Conservation (phyloP, 2,888 invertebrate genomes). For the Barypeithes pellucidus region DNA sequence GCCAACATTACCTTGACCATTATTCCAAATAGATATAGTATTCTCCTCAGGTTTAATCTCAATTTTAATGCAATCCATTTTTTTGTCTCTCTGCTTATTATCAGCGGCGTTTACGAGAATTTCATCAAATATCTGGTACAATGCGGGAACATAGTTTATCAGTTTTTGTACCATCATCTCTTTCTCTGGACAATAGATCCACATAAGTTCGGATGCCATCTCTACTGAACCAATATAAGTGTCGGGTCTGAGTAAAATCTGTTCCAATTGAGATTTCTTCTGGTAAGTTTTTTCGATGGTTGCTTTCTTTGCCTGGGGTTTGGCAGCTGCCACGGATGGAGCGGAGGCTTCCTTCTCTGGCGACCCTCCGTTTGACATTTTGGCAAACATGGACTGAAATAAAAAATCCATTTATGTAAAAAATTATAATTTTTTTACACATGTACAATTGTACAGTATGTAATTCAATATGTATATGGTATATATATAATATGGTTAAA, state of each 20-base stretch:
- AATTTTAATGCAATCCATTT: conserved; percentile 93
- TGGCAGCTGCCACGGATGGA: conserved; percentile 9
- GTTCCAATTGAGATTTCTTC: conserved; percentile 98
- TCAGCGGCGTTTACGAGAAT: conserved; percentile 99
- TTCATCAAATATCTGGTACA: conserved; percentile 99
- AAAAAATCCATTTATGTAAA: too few relatives aligned
- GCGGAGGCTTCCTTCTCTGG: neutral
- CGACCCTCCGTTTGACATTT: conserved; percentile 39
- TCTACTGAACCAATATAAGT: conserved; percentile 98
- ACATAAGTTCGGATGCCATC: conserved; percentile 88
- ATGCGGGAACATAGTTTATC: conserved; percentile 92
- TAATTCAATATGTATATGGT: too few relatives aligned
- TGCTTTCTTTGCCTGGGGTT: conserved; percentile 68
- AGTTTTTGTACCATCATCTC: conserved; percentile 87
- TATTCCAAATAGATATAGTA: conserved; percentile 86
- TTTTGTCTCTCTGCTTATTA: conserved; percentile 94
- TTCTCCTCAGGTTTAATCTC: conserved; percentile 92
- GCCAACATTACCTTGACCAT: conserved; percentile 47
- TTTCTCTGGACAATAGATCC: conserved; percentile 88
- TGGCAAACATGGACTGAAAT: conserved; percentile 49
- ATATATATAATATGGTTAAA: too few relatives aligned
- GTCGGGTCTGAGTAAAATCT: conserved; percentile 97
- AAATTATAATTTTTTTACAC: too few relatives aligned
- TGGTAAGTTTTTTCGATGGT: conserved; percentile 97
- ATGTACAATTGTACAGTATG: too few relatives aligned